phyloP scores from a whole-genome alignment of 2,888 invertebrate genomes.

The Sycophila texana region DNA sequence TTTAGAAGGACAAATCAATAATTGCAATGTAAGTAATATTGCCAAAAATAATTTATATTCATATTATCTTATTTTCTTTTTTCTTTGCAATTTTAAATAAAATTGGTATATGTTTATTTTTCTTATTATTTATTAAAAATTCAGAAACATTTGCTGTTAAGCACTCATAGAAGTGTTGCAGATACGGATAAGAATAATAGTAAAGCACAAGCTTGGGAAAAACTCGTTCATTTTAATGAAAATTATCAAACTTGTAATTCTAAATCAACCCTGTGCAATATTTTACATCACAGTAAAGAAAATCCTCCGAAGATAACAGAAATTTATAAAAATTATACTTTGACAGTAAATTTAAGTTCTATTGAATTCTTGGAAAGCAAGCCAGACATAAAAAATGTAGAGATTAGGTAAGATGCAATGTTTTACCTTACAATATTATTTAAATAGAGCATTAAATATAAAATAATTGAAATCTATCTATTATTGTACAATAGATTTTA shows the following conservation, averaged over 20 bases:
- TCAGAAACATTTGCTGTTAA: background rate
- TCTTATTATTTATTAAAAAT: background rate
- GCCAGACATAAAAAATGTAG: conserved; percentile 63
- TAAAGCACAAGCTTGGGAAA: conserved; percentile 19
- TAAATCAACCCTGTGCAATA: background rate
- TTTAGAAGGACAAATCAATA: conserved; percentile 37
- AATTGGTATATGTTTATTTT: background rate
- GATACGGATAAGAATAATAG: conserved; percentile 1
- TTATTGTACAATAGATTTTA: conserved; percentile 68
- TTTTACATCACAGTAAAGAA: conserved; percentile 16
- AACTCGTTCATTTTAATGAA: conserved; percentile 33
- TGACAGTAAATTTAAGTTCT: conserved; percentile 64
- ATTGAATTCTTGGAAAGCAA: conserved; percentile 64
- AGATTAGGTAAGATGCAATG: conserved; percentile 67
- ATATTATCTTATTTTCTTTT: background rate
- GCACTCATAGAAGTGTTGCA: background rate
- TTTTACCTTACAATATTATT: conserved; percentile 18
- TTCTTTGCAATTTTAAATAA: background rate
- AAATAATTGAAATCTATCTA: background rate
- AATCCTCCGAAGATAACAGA: conserved; percentile 61
- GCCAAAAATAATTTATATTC: conserved; percentile 29
- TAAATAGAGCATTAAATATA: background rate
- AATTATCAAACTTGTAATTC: background rate
- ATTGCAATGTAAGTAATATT: conserved; percentile 43
- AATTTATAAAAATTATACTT: conserved; percentile 68